These are phyloP conservation scores for Dicrostonyx torquatus DNA, from an alignment of 2,797 vertebrate species.

Conservation along the genomic window DNA sequence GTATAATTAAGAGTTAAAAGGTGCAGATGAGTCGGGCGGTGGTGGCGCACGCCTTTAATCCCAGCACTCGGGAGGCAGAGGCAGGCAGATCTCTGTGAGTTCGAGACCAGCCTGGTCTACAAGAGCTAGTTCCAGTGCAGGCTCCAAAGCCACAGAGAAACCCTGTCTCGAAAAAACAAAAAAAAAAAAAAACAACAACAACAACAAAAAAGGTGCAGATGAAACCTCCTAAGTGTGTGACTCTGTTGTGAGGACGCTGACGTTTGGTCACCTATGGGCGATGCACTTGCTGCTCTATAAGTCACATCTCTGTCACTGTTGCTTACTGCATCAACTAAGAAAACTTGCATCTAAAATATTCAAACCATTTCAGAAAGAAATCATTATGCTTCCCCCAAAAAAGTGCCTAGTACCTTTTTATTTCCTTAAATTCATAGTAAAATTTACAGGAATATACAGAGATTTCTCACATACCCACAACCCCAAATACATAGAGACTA, in stretches of 20 bases:
- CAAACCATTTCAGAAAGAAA: constrained; percentile 61
- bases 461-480: not conserved
- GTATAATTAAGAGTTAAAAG: constrained; percentile 70
- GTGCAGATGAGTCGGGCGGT: constrained; percentile 67
- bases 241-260: not conserved
- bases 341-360: constrained; percentile 62
- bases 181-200: too few relatives aligned
- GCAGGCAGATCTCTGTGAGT: too few relatives aligned
- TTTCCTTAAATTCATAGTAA: not conserved
- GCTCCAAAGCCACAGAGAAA: too few relatives aligned
- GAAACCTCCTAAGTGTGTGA: constrained; percentile 37
- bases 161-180: too few relatives aligned
- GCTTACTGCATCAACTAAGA: constrained; percentile 53
- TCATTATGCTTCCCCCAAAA: constrained; percentile 18
- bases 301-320: not conserved
- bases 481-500: not conserved
- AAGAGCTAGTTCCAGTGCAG: too few relatives aligned
- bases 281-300: not conserved
- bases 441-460: not conserved
- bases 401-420: constrained; percentile 19
- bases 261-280: constrained; percentile 42
- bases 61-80: too few relatives aligned
- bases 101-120: too few relatives aligned
- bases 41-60: too few relatives aligned
- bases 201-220: constrained; percentile 73